Evolutionary conservation across 2,888 invertebrate genomes (phyloP).

Genomic region (Himalopsyche tibetana): DNA sequence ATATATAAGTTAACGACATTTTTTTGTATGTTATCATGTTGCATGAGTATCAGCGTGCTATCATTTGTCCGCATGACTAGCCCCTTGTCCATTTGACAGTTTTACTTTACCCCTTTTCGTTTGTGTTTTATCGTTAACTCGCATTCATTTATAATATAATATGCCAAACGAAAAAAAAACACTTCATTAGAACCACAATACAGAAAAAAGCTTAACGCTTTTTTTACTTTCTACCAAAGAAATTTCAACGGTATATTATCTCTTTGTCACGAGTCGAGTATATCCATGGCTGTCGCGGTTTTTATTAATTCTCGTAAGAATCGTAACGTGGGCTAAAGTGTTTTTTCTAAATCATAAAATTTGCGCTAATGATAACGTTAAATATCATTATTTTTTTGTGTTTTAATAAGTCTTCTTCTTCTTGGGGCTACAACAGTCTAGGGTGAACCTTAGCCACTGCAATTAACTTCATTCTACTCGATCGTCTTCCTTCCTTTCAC

Average conservation of each 20-base stretch:
- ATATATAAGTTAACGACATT: conserved; percentile 6
- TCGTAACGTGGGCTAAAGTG: too few relatives aligned
- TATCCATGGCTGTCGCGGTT: too few relatives aligned
- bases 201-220: not conserved
- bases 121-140: not conserved
- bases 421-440: too few relatives aligned
- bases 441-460: too few relatives aligned
- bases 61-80: conserved; percentile 6
- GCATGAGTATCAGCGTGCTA: not conserved
- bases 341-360: too few relatives aligned
- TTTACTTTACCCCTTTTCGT: conserved; percentile 7
- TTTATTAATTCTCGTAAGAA: too few relatives aligned
- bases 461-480: too few relatives aligned
- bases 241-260: not conserved
- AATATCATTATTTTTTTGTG: too few relatives aligned
- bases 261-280: too few relatives aligned
- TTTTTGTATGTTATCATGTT: conserved; percentile 3
- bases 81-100: conserved; percentile 5
- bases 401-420: too few relatives aligned
- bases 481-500: too few relatives aligned
- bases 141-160: conserved; percentile 9
- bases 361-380: too few relatives aligned
- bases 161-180: not conserved
- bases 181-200: not conserved
- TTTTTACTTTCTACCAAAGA: not conserved